Percentiles rank a stretch among this genome's conserved stretches.
These are phyloP conservation scores for Tenthredo notha DNA, from an alignment of 2,888 invertebrate genomes.

Conservation along the genomic window DNA sequence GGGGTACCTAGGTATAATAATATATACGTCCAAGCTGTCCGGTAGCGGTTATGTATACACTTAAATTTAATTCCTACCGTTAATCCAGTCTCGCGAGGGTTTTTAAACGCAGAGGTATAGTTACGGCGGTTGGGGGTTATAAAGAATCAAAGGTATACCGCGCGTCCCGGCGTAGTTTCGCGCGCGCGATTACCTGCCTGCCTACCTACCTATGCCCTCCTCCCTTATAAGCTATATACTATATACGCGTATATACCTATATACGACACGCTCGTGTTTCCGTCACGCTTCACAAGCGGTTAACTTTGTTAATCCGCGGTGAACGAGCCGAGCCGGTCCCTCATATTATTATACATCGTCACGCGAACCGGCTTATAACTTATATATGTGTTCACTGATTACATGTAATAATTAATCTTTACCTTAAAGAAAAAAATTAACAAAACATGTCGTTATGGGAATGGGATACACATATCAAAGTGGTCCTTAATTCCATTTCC, in stretches of 20 bases:
- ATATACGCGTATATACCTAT: neutral
- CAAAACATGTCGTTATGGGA: no score
- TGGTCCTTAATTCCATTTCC: no score
- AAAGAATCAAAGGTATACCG: neutral
- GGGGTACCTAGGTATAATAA: no score
- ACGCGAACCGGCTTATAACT: neutral
- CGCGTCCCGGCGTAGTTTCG: neutral
- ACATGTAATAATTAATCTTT: neutral
- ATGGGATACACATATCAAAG: no score
- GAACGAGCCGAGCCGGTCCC: slow-evolving; percentile 5
- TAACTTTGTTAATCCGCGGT: slow-evolving; percentile 41
- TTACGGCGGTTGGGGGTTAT: neutral
- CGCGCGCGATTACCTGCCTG: neutral
- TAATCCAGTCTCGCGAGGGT: slow-evolving; percentile 28
- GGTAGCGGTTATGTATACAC: neutral
- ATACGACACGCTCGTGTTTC: slow-evolving; percentile 27
- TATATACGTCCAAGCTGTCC: no score
- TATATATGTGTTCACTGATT: neutral
- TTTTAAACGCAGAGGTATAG: neutral
- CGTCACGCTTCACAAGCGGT: slow-evolving; percentile 18
- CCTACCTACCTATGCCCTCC: neutral
- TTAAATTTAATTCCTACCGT: slow-evolving; percentile 17
- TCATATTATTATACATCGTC: slow-evolving; percentile 28
- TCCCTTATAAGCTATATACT: neutral
- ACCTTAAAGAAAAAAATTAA: no score